Evolutionary conservation across 2,888 invertebrate species (phyloP), one percentile per base, ranked within the genome.

Genomic region (Fragum sueziense): DNA sequence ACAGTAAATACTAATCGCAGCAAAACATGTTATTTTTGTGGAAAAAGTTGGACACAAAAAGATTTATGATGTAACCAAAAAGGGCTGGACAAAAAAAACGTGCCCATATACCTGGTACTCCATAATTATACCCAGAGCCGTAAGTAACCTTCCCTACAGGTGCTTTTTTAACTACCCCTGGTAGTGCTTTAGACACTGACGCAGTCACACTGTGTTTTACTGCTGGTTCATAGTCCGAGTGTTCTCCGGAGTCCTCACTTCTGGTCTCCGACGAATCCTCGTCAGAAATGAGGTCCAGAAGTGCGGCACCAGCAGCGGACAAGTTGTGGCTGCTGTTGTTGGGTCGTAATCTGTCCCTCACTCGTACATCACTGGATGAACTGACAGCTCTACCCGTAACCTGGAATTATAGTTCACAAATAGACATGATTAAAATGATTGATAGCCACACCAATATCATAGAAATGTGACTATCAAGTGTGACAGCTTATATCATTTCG

Each of bases 111-210:
- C 82, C 84, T 78, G 91, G 92, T 6, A 93, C 88, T n/a, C 93
- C 93, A 87, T 93, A 93, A 78, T 92, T 91, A 81, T 93, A 93
- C 6, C 91, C 91, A 61, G 86, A 84, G 17, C 79, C 79, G 52
- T 89, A 87, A 70, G 87, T 85, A 6, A 91, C 86, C 65, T 88
- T 87, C 70, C 90, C 90, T 0, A 88, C 85, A 25, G 84, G 80
- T n/a, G 86, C 75, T 82, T 82, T 86, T 62, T 69, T 79, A 22
- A 82, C 75, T 80, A 41, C 76, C 22, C 27, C 37, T 17, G 80
- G 79, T 0, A 87, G 82, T 29, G 79, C 76, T n/a, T 80, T 70
- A 17, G 84, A 79, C 20, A 74, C 82, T 33, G 81, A 79, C 17
- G 84, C 72, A 61, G 85, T 84, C 54, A 86, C 74, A 69, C 84